Evolutionary conservation across 1,140 invertebrate species (phyloP), one percentile per base, ranked within the genome.

Genomic region (Drosophila virilis): DNA sequence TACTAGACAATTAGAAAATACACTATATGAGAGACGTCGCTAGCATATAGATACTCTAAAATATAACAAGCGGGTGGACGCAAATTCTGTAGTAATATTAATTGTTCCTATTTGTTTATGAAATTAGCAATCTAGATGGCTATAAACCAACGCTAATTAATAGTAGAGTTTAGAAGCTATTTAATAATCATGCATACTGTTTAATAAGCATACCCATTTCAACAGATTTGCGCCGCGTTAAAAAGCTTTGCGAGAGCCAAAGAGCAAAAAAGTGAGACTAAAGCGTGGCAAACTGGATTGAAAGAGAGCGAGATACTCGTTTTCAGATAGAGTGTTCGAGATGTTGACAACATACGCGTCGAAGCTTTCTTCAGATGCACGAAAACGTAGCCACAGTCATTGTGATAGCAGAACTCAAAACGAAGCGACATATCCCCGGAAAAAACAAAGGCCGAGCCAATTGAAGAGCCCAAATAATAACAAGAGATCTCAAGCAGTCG

Each of bases 401-500:
- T 73, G 33, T 40, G 37, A 28, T 52, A 15, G n/a, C 33, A 38
- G 13, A 35, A 15, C n/a, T 60, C 40, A 32, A 59, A 22, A 15
- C 6, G 65, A 9, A 38, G 12, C 46, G 48, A 68, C 64, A 73
- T 75, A 61, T 62, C 33, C 45, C 54, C 42, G 38, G 45, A 52
- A 15, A 57, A 74, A 46, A 15, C 42, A 51, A 64, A 65, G 40
- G 8, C 1, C 50, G 58, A 54, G 9, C 55, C 54, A 50, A 96
- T 92, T 93, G 9, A 42, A 4, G 64, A 70, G 50, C 17, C 2
- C 54, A 48, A 57, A 4, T 38, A 38, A 10, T 9, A 50, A n/a
- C 54, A 60, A 54, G 96, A 92, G 22, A 28, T 28, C 22, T 93
- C 35, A 22, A 22, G 2, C 1, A 22, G 22, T 22, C 22, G 22